Evolutionary conservation across 2,888 invertebrate species (phyloP).

Genomic region (Xanthostigma xanthostigma): DNA sequence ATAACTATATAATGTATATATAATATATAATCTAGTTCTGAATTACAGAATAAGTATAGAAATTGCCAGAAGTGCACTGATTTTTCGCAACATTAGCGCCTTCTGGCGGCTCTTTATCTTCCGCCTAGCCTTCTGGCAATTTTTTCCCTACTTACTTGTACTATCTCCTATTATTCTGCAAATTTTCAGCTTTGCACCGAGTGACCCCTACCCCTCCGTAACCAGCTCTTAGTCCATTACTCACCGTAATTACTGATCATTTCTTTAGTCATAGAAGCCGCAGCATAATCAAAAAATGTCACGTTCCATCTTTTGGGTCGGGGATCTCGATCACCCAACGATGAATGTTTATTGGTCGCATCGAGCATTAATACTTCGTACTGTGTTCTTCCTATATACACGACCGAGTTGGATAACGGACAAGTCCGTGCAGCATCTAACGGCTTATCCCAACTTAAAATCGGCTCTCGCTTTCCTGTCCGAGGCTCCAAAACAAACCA

Average conservation of each 20-base stretch:
- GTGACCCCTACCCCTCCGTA: too few species aligned
- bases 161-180: too few species aligned
- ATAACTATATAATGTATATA: too few species aligned
- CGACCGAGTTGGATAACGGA: constrained; percentile 50
- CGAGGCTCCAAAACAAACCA: constrained; percentile 82
- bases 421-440: constrained; percentile 43
- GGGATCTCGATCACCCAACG: constrained; percentile 28
- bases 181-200: too few species aligned
- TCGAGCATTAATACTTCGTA: constrained; percentile 94
- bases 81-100: too few species aligned
- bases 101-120: too few species aligned
- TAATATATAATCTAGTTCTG: too few species aligned
- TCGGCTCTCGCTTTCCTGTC: constrained; percentile 46
- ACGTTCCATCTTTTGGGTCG: constrained; percentile 82
- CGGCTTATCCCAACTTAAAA: constrained; percentile 35
- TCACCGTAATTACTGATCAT: constrained; percentile 67
- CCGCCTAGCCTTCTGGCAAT: too few species aligned
- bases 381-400: constrained; percentile 75
- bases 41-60: too few species aligned
- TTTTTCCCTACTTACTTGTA: too few species aligned
- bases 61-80: too few species aligned
- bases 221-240: too few species aligned
- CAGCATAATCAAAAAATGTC: constrained; percentile 90
- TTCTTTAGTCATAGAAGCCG: constrained; percentile 64
- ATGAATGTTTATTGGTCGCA: constrained; percentile 40